Evolutionary conservation across 1,140 invertebrate genomes (phyloP).

Genomic region (Drosophila trapezifrons): DNA sequence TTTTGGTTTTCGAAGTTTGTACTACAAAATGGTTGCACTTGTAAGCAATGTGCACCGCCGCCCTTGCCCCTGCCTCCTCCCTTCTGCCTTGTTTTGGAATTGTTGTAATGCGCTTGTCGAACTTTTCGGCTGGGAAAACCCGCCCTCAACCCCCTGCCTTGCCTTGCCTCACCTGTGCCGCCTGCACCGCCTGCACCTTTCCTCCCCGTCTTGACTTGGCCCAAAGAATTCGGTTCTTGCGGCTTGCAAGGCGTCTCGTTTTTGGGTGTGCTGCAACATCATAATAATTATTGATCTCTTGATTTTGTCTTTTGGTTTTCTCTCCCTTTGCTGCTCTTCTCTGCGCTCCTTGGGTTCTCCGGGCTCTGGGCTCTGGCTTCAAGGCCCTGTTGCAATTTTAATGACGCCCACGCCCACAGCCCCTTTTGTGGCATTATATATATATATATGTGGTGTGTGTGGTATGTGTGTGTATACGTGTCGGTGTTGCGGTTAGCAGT

Average conservation of each 20-base stretch:
- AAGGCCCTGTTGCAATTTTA: constrained; percentile 79
- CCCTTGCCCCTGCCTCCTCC: neutral
- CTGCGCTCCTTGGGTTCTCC: neutral
- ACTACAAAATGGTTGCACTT: constrained; percentile 84
- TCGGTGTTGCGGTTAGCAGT: constrained; percentile 74
- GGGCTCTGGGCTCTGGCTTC: constrained; percentile 28
- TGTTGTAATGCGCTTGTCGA: constrained; percentile 82
- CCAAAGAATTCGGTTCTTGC: constrained; percentile 32
- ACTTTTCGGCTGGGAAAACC: constrained; percentile 67
- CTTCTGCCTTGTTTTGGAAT: constrained; percentile 38
- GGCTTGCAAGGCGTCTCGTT: constrained; percentile 45
- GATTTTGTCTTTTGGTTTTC: constrained; percentile 71
- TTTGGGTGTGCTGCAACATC: constrained; percentile 68
- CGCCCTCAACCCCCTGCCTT: neutral
- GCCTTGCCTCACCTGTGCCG: constrained; percentile 39
- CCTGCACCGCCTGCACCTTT: neutral
- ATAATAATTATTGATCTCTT: constrained; percentile 84
- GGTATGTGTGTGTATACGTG: constrained; percentile 15
- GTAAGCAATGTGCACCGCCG: constrained; percentile 71
- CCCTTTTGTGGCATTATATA: constrained; percentile 12
- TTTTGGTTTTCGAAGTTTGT: constrained; percentile 83
- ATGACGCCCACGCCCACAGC: constrained; percentile 63
- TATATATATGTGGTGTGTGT: constrained; percentile 1
- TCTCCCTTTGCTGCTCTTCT: neutral
- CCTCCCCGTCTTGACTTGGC: constrained; percentile 64